A percentile compares a stretch with the other conserved stretches of the same genome.
Evolutionary conservation across 2,888 invertebrate species (phyloP).

Genomic region (Nemotelus pantherinus): DNA sequence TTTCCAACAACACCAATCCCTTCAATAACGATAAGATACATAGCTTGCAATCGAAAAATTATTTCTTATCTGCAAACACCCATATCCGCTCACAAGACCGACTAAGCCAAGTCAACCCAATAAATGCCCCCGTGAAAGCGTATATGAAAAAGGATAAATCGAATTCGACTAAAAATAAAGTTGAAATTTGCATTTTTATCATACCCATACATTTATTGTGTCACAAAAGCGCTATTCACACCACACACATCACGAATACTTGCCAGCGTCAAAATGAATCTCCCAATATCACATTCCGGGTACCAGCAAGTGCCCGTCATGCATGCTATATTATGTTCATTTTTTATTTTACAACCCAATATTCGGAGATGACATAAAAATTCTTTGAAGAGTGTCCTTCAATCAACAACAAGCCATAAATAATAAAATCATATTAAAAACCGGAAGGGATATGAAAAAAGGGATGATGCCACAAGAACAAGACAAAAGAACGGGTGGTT

Average conservation of each 20-base stretch:
- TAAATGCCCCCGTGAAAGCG: constrained; percentile 7
- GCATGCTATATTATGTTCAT: constrained; percentile 25
- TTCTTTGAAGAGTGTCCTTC: constrained; percentile 49
- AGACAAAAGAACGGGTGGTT: constrained; percentile 45
- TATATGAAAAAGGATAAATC: constrained; percentile 28
- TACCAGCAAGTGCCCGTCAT: background rate
- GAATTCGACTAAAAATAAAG: constrained; percentile 36
- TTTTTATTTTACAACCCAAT: constrained; percentile 48
- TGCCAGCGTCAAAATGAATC: background rate
- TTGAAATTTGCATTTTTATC: constrained; percentile 50
- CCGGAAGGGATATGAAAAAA: constrained; percentile 11
- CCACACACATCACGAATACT: background rate
- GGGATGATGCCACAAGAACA: constrained; percentile 34
- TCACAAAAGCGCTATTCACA: constrained; percentile 11
- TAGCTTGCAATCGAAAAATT: background rate
- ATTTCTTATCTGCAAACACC: constrained; percentile 9
- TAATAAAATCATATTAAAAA: constrained; percentile 47
- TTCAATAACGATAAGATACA: too few species aligned
- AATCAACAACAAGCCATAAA: constrained; percentile 50
- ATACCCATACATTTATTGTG: constrained; percentile 41
- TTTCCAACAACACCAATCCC: too few species aligned
- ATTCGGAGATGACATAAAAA: constrained; percentile 50
- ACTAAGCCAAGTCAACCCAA: constrained; percentile 7
- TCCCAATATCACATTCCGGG: background rate
- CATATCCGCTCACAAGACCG: constrained; percentile 7